Evolutionary conservation across 2,797 vertebrate species (phyloP).

Genomic region (Emydoidea blandingii): DNA sequence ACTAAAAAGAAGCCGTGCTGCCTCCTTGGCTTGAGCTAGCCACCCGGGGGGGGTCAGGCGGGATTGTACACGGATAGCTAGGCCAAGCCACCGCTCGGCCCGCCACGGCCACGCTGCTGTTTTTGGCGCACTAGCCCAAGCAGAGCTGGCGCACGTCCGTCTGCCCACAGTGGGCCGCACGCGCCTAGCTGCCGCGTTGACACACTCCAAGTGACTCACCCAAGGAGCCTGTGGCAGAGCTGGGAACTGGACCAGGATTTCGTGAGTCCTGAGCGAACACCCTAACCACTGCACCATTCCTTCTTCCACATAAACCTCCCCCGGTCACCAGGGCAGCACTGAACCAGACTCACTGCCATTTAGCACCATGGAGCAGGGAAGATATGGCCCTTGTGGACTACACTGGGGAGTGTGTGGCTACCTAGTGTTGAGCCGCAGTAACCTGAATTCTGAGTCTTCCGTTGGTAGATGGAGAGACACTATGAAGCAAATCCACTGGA

Average conservation of each 20-base stretch:
- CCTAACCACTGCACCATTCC: neutral
- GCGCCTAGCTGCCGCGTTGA: no score
- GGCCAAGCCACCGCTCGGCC: no score
- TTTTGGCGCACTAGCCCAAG: no score
- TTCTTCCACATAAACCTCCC: neutral
- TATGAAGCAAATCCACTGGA: neutral
- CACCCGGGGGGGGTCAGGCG: no score
- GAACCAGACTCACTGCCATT: neutral
- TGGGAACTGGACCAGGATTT: neutral
- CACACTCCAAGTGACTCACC: neutral
- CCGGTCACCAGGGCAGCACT: neutral
- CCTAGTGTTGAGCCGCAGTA: neutral
- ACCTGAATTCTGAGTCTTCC: neutral
- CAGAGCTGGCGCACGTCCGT: no score
- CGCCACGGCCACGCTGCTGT: no score
- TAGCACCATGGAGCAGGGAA: neutral
- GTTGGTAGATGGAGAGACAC: neutral
- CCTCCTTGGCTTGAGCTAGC: no score
- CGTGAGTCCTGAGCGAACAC: neutral
- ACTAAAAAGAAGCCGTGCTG: no score
- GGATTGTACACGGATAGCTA: no score
- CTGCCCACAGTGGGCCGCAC: no score
- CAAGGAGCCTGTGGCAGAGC: neutral
- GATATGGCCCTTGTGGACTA: neutral
- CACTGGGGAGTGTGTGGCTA: neutral